phyloP scores from a whole-genome alignment of 2,888 invertebrate genomes.

The Diaprepes abbreviatus region DNA sequence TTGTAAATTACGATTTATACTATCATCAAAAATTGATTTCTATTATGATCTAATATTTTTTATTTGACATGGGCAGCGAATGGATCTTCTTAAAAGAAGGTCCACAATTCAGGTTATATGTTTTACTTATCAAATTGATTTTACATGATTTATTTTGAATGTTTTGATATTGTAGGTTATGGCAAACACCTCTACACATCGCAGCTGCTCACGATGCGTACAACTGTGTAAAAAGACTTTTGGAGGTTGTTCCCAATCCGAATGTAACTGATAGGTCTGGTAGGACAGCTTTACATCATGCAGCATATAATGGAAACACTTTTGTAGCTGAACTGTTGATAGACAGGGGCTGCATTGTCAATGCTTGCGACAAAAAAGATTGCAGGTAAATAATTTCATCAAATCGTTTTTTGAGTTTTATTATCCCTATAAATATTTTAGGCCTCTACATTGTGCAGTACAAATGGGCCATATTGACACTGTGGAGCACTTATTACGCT shows the following conservation, averaged over 20 bases:
- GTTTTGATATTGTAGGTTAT: slow-evolving; percentile 63
- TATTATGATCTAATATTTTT: too few relatives aligned
- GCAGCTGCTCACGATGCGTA: slow-evolving; percentile 76
- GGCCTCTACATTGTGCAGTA: slow-evolving; percentile 76
- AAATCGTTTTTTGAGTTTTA: background rate
- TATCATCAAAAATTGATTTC: too few relatives aligned
- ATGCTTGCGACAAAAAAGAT: slow-evolving; percentile 76
- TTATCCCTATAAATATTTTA: slow-evolving; percentile 47
- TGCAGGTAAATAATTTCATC: slow-evolving; percentile 53
- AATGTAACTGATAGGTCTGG: slow-evolving; percentile 70
- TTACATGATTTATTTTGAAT: too few relatives aligned
- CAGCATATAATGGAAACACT: slow-evolving; percentile 73
- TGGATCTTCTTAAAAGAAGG: too few relatives aligned
- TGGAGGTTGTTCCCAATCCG: slow-evolving; percentile 60
- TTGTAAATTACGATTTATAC: too few relatives aligned
- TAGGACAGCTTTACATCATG: slow-evolving; percentile 75
- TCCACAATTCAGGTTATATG: too few relatives aligned
- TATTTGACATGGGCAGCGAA: too few relatives aligned
- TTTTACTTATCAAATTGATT: too few relatives aligned
- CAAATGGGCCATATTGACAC: slow-evolving; percentile 72
- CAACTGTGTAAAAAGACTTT: slow-evolving; percentile 68
- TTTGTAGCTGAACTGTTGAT: slow-evolving; percentile 72
- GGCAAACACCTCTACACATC: slow-evolving; percentile 75
- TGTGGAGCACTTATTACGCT: slow-evolving; percentile 66
- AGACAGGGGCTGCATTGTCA: slow-evolving; percentile 71